phyloP scores from a whole-genome alignment of 2,113 vertebrate species.

The Poecilia latipinna region DNA sequence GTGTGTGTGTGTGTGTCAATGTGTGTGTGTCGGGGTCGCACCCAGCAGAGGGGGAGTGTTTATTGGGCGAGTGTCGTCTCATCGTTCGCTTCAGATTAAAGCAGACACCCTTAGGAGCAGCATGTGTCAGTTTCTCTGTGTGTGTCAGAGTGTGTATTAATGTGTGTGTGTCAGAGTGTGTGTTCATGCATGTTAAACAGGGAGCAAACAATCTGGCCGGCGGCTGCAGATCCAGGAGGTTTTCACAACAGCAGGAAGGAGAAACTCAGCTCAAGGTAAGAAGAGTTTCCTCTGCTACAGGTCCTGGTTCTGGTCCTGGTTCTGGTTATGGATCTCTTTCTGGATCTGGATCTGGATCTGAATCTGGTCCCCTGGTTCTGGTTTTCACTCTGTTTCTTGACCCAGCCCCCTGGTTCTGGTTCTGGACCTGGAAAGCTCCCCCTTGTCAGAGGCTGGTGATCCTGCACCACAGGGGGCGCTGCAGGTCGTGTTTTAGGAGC shows the following conservation, averaged over 20 bases:
- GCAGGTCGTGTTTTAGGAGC: not conserved
- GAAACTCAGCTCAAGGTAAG: constrained; percentile 16
- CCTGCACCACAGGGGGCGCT: not conserved
- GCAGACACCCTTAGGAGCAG: constrained; percentile 5
- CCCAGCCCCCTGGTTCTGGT: no score
- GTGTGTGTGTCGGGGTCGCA: constrained; percentile 16
- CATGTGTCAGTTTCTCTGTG: not conserved
- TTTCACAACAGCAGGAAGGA: constrained; percentile 15
- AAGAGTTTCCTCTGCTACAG: not conserved
- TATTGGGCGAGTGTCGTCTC: not conserved
- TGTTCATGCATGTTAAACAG: not conserved
- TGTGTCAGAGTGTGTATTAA: constrained; percentile 7
- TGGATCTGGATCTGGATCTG: not conserved
- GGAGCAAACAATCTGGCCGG: not conserved
- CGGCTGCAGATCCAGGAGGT: constrained; percentile 15
- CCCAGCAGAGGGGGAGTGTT: constrained; percentile 25
- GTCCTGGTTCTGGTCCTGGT: not conserved
- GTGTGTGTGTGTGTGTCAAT: not conserved
- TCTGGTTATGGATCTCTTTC: not conserved
- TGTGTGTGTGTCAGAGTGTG: not conserved
- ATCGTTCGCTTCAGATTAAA: constrained; percentile 3
- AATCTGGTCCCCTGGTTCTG: no score
- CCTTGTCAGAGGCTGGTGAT: no score
- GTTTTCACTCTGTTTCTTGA: no score
- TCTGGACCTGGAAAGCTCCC: no score